Base-by-base conservation (phyloP, 2,797 vertebrate genomes). In the Lindbergichthys nudifrons region DNA sequence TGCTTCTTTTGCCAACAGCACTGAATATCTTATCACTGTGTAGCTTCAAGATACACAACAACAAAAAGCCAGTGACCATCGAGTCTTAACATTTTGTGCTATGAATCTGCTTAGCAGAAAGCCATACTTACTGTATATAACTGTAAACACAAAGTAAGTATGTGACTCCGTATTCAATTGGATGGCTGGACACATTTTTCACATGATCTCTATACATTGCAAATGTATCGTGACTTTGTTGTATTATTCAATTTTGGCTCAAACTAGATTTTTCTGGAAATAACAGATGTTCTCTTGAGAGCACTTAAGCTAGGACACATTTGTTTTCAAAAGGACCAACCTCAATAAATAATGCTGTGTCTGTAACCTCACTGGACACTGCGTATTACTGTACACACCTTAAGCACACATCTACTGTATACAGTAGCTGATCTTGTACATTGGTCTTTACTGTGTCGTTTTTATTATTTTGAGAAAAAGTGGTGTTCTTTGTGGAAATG, bases 261-360 rank as follows among this genome's bases (percentile, higher is more conserved):
- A 61, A 16, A 60, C 52, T 66, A 19, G 12, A 21, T 9, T 39
- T 48, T 15, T 53, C 10, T 63, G 39, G 36, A 61, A 59, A 77
- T 48, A 65, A 71, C 51, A 60, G 39, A 73, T 63, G 47, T 76
- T 68, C 21, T 57, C 21, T 73, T 73, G 42, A 60, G 13, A 59
- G 66, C 60, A 61, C 59, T 65, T 26, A 46, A 74, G n/a, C 32
- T 59, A 18, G 47, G 30, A 47, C 63, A 21, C 73, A 60, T 15
- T 56, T 75, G 60, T 71, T 75, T 64, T 62, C 18, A 36, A 43
- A 19, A 32, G 69, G 30, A 43, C 36, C n/a, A 36, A 56, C 16
- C 46, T 72, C 43, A 74, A 69, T 50, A 53, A 50, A 65, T 54
- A 41, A 23, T 59, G 42, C 9, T 52, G 21, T 75, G 23, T 54